These are phyloP conservation scores for Cactoblastis cactorum DNA, from an alignment of 2,888 invertebrate genomes.

Conservation along the genomic window DNA sequence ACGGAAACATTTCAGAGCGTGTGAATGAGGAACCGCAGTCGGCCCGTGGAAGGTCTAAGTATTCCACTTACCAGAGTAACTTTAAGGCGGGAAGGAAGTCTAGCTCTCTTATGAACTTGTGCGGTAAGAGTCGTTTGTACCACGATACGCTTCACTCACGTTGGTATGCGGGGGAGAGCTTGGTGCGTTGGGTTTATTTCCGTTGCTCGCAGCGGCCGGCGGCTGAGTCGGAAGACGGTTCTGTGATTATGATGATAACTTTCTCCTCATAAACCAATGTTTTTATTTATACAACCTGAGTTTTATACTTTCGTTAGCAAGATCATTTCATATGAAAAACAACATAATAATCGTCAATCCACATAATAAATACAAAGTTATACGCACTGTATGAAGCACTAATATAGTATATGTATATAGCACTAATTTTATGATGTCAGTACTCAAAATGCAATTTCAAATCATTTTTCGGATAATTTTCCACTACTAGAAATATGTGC, in stretches of 20 bases:
- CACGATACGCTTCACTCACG: slow-evolving; percentile 64
- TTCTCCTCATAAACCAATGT: background rate
- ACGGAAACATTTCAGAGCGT: slow-evolving; percentile 88
- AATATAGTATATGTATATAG: too few relatives aligned
- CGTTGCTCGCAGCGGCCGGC: slow-evolving; percentile 41
- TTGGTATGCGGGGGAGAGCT: slow-evolving; percentile 56
- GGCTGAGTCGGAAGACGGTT: slow-evolving; percentile 10
- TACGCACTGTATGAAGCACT: too few relatives aligned
- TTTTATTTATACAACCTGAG: too few relatives aligned
- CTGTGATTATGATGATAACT: background rate
- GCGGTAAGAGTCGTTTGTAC: slow-evolving; percentile 87
- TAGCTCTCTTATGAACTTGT: slow-evolving; percentile 97
- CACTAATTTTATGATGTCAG: too few relatives aligned
- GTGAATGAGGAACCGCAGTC: slow-evolving; percentile 88
- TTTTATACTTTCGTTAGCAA: too few relatives aligned
- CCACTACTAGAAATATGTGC: too few relatives aligned
- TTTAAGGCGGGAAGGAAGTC: slow-evolving; percentile 93
- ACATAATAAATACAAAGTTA: too few relatives aligned
- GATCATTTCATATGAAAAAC: too few relatives aligned
- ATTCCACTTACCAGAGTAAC: slow-evolving; percentile 90
- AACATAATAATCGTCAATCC: too few relatives aligned
- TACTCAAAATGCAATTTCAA: too few relatives aligned
- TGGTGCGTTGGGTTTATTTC: slow-evolving; percentile 69
- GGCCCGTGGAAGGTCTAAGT: slow-evolving; percentile 90
- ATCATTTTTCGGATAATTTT: too few relatives aligned